These are phyloP conservation scores for Pedionomus torquatus DNA, from an alignment of 2,113 vertebrate genomes.

Conservation along the genomic window DNA sequence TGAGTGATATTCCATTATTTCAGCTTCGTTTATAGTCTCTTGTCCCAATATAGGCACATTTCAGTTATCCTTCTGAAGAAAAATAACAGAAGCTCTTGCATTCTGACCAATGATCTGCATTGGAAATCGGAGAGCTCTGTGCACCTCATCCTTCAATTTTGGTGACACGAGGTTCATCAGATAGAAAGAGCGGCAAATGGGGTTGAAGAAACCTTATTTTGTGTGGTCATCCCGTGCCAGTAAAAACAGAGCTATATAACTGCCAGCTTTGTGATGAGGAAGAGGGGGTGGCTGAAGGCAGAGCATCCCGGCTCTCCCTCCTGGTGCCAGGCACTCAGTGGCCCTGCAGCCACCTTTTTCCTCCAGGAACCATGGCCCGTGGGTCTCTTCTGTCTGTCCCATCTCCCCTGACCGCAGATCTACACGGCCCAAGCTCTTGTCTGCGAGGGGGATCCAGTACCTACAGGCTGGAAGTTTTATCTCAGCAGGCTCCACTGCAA, in stretches of 20 bases:
- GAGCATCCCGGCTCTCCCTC: neutral
- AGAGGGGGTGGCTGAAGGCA: neutral
- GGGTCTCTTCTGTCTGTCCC: neutral
- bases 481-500: neutral
- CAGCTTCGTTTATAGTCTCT: slow-evolving; percentile 44
- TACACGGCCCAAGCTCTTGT: neutral
- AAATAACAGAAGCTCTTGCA: slow-evolving; percentile 30
- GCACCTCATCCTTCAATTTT: neutral
- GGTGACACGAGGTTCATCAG: neutral
- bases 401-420: neutral
- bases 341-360: neutral
- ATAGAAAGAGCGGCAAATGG: neutral
- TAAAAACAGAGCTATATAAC: neutral
- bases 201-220: neutral
- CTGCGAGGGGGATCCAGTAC: neutral
- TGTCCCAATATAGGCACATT: neutral
- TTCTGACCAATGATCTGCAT: slow-evolving; percentile 8
- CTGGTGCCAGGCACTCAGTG: rapidly evolving
- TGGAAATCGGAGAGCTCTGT: neutral
- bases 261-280: neutral
- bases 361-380: rapidly evolving
- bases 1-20: slow-evolving; percentile 64
- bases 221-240: neutral
- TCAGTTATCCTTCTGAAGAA: slow-evolving; percentile 31
- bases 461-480: neutral